Evolutionary conservation across 2,113 vertebrate genomes (phyloP).

Genomic region (human (Homo sapiens)): DNA sequence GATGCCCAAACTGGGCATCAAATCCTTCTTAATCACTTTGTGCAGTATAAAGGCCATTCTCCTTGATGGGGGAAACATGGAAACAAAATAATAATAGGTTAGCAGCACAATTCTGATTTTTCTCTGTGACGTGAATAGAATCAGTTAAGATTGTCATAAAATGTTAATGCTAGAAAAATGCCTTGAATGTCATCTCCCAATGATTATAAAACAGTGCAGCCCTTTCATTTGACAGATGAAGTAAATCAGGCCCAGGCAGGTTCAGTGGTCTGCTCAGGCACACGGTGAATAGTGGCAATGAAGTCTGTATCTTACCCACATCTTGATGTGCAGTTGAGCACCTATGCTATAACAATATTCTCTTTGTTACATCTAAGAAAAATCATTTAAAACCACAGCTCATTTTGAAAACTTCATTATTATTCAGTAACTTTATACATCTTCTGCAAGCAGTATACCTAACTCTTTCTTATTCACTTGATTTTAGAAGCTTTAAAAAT

Average conservation of each 20-base stretch:
- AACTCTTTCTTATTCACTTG: background rate
- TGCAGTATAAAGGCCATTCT: background rate
- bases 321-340: background rate
- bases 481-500: background rate
- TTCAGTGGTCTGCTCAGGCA: too few species aligned
- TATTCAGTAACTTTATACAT: background rate
- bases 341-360: background rate
- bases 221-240: background rate
- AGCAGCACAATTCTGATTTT: background rate
- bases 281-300: background rate
- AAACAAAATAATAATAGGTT: background rate
- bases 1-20: background rate
- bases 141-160: background rate
- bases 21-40: background rate
- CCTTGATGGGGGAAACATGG: background rate
- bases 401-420: background rate
- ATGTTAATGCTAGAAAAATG: background rate
- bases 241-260: background rate
- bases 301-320: rapidly evolving
- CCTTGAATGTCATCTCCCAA: background rate
- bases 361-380: background rate
- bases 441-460: background rate
- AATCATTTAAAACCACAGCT: background rate
- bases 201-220: background rate
- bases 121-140: background rate